A percentile compares a stretch with the other conserved stretches of the same genome.
Evolutionary conservation across 2,797 vertebrate genomes (phyloP).

Genomic region (Sus cebifrons): DNA sequence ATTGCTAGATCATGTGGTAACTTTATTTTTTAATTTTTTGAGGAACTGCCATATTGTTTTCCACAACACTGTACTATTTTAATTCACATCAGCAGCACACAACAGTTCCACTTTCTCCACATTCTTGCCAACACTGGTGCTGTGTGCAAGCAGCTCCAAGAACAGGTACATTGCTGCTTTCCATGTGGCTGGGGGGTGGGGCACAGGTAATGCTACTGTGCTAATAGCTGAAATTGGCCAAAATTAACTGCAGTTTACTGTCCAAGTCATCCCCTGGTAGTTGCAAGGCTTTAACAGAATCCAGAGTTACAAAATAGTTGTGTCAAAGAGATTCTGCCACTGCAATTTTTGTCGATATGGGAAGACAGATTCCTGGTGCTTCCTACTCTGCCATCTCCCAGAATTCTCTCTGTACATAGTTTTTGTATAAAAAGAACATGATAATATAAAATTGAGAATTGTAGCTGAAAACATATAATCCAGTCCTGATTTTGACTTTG

Average conservation of each 20-base stretch:
- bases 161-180: not conserved
- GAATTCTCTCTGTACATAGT: not conserved
- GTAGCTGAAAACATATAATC: not conserved
- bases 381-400: not conserved
- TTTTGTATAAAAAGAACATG: not conserved
- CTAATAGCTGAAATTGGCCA: not conserved
- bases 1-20: not conserved
- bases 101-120: not conserved
- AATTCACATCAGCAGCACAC: not conserved
- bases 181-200: not conserved
- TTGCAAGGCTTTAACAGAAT: not conserved
- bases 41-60: not conserved
- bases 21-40: not conserved
- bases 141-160: not conserved
- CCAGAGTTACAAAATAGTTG: not conserved
- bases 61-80: not conserved
- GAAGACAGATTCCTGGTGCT: not conserved
- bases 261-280: not conserved
- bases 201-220: not conserved
- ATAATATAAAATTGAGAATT: conserved; percentile 3
- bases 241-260: not conserved
- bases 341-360: not conserved
- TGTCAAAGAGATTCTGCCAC: not conserved
- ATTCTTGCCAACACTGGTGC: not conserved
- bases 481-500: conserved; percentile 54